Evolutionary conservation across 1,140 invertebrate genomes (phyloP), one percentile per base, ranked within the genome.

Genomic region (Meloidogyne hapla): DNA sequence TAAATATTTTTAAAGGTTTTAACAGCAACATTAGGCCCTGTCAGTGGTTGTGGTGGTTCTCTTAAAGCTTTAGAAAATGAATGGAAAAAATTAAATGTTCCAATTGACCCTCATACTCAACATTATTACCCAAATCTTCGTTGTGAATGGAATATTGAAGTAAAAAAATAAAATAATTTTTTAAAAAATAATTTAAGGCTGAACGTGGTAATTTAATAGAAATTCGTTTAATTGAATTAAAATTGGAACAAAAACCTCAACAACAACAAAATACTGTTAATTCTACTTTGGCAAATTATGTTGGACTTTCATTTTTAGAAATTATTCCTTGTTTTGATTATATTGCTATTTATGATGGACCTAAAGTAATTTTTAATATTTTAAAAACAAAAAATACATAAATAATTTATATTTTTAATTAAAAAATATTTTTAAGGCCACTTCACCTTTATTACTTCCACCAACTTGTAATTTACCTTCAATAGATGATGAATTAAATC

Each of bases 271-370:
- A 69, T 25, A 2, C 61, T 18, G 45, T 42, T 25, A 76, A 69
- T 48, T 25, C 48, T 25, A 69, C 48, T n/a, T 56, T 56, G n/a
- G 48, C 48, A n/a, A 56, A 56, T 56, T 6, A 56, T 56, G n/a
- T 56, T 56, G 48, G 38, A 40, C 18, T 66, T 25, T 26, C 40
- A 15, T 25, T 38, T 45, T 38, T 38, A 1, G 64, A 48, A 62
- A 21, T 75, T n/a, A 48, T 25, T 13, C 69, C 26, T 10, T 82
- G 81, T 66, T 82, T 83, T 63, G 81, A 82, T 61, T 82, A 80
- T 75, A 33, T 83, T 18, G 81, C 81, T 26, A 87, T 86, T 63
- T 86, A 86, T 72, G 84, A 86, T 70, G 84, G 84, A 23, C 79
- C 79, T 15, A 79, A 81, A 70, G 75, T 73, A n/a, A n/a, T n/a